Evolutionary conservation across 2,797 vertebrate genomes (phyloP), one percentile per base, ranked within the genome.

Genomic region (Macropus fuliginosus): DNA sequence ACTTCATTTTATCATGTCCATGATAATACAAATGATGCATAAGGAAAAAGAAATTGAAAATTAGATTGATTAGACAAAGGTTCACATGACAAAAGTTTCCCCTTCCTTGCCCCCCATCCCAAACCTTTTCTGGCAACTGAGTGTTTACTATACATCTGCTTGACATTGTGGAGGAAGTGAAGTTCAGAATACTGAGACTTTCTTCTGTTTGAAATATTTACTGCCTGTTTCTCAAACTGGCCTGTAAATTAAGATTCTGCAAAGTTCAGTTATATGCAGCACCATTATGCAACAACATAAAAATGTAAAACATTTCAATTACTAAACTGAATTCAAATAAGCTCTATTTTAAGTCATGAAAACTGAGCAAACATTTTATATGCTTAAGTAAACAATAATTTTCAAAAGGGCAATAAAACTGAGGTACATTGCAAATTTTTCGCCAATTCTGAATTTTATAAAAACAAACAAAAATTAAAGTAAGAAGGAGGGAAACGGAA

Each of bases 401-500:
- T 87, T 87, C 74, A 87, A 40, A 74, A 40, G 8, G 74, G 40
- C 0, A 87, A 14, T 40, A 95, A 96, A 89, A 55, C 92, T 16
- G 66, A 95, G 5, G 93, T n/a, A 92, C 56, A 74, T 92, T 95
- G 95, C 56, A 4, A 90, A 92, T 97, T 96, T 81, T 94, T 91
- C 56, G 92, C 94, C 90, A 74, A 91, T 95, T 96, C 95, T 96
- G 89, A 95, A 96, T 81, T 94, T 94, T 87, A 93, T 62, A 94
- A 95, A 95, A 94, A 66, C 92, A 96, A 92, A 56, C 40, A 93
- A 95, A 94, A 91, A 97, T 93, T 56, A 91, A 81, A 54, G 11
- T 24, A 27, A 21, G 74, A 87, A 50, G 40, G 21, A 87, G 40
- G 74, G 40, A 87, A 50, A 87, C 8, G 0, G 24, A 9, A 87